Evolutionary conservation across 1,140 invertebrate genomes (phyloP), one percentile per base, ranked within the genome.

Genomic region (Hirudo medicinalis): DNA sequence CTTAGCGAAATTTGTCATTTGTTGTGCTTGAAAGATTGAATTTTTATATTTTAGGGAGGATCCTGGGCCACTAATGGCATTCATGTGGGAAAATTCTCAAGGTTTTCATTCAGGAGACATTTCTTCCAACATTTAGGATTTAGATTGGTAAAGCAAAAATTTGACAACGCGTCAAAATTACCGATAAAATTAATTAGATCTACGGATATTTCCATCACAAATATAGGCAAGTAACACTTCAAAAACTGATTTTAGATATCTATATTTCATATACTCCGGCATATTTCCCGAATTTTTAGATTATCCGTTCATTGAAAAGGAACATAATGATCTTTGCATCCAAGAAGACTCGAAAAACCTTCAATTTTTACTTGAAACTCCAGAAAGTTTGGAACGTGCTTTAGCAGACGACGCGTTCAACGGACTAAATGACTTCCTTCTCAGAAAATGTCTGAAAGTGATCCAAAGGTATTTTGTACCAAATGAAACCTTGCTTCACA

Each of bases 111-210:
- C 77, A 73, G 81, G 43, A 71, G 78, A 67, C 81, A 82, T 75
- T 82, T 82, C 72, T 78, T 80, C 60, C 81, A 82, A 69, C 80
- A 81, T 74, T 73, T 74, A 67, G 81, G 81, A 25, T 82, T 82
- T 75, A 75, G 80, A 22, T 8, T 81, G 17, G 79, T 75, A 20
- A 70, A 75, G 66, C 74, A 74, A 69, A 20, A 75, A 13, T 29
- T 72, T 19, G 72, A 67, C 19, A 22, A 25, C 25, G n/a, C 36
- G 27, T 32, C 22, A 22, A 72, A 70, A 32, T 32, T 71, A n/a
- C 72, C 72, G 20, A 55, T 72, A 40, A 29, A 69, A 25, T 53
- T 71, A 29, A 19, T 72, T 54, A 72, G 6, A 15, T 32, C 36
- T 11, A 25, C 17, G 6, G 55, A 29, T 72, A 60, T 49, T 57